Evolutionary conservation across 2,888 invertebrate genomes (phyloP).

Genomic region (Agrochola lychnidis): DNA sequence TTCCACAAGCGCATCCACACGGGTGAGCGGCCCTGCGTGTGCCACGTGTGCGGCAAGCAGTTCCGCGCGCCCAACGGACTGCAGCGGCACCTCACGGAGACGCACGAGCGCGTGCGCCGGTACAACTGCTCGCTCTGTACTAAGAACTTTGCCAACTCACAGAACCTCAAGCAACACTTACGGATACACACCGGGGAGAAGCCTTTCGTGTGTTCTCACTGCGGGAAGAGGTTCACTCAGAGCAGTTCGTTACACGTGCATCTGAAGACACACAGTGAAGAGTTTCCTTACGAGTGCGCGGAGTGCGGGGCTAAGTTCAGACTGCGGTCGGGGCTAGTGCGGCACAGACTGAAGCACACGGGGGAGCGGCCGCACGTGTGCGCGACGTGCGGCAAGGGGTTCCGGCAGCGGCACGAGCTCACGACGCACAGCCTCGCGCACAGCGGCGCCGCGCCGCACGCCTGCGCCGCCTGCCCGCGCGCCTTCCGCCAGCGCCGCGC

Average conservation of each 20-base stretch:
- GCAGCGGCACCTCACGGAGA: constrained; percentile 91
- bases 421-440: constrained; percentile 62
- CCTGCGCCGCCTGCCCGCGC: constrained; percentile 89
- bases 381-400: constrained; percentile 89
- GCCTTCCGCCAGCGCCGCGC: constrained; percentile 88
- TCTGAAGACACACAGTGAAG: constrained; percentile 90
- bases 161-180: constrained; percentile 91
- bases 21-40: constrained; percentile 92
- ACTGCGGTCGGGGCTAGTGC: constrained; percentile 89
- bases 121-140: constrained; percentile 90
- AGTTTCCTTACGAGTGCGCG: constrained; percentile 90
- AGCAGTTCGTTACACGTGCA: constrained; percentile 92
- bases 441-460: constrained; percentile 88
- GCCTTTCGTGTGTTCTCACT: constrained; percentile 90
- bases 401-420: constrained; percentile 91
- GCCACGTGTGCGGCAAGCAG: constrained; percentile 92
- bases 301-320: constrained; percentile 92
- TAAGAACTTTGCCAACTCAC: constrained; percentile 91
- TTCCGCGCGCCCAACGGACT: constrained; percentile 92
- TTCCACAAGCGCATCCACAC: constrained; percentile 92
- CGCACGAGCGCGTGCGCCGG: constrained; percentile 91
- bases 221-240: constrained; percentile 92
- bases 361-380: constrained; percentile 92
- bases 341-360: constrained; percentile 91
- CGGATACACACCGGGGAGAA: constrained; percentile 91